Evolutionary conservation across 2,888 invertebrate genomes (phyloP).

Genomic region (Lumbricus terrestris): DNA sequence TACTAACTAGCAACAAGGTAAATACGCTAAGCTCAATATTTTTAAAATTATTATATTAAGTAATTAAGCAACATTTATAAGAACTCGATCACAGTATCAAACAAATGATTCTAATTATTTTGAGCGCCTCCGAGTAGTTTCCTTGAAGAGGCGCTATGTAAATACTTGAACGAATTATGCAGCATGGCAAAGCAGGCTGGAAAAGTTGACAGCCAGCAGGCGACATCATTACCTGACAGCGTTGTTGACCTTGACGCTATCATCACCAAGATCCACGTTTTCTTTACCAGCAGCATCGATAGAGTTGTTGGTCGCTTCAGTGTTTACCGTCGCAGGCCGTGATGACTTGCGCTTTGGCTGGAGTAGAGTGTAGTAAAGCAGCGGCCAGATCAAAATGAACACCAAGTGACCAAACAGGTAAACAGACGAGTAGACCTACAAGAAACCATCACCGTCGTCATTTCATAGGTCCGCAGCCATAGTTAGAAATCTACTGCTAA

Average conservation of each 20-base stretch:
- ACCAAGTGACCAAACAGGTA: constrained; percentile 34
- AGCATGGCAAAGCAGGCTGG: background rate
- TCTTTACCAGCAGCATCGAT: background rate
- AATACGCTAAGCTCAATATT: background rate
- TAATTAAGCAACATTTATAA: background rate
- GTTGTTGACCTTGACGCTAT: background rate
- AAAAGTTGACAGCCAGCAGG: background rate
- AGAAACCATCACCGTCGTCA: background rate
- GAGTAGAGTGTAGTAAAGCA: constrained; percentile 8
- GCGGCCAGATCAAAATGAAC: constrained; percentile 30
- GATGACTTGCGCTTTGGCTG: background rate
- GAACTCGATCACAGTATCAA: background rate
- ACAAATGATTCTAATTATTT: background rate
- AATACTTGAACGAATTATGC: too few species aligned
- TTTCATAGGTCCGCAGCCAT: too few species aligned
- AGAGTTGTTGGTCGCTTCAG: background rate
- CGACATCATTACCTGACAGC: background rate
- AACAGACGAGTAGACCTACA: constrained; percentile 34
- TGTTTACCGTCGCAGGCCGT: background rate
- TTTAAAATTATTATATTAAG: background rate
- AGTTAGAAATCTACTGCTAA: too few species aligned
- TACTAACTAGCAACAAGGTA: background rate
- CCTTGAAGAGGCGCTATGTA: too few species aligned
- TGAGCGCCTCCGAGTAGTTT: too few species aligned
- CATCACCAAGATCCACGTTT: background rate